Conservation (phyloP, 2,797 vertebrate species). For the Decapterus maruadsi region DNA sequence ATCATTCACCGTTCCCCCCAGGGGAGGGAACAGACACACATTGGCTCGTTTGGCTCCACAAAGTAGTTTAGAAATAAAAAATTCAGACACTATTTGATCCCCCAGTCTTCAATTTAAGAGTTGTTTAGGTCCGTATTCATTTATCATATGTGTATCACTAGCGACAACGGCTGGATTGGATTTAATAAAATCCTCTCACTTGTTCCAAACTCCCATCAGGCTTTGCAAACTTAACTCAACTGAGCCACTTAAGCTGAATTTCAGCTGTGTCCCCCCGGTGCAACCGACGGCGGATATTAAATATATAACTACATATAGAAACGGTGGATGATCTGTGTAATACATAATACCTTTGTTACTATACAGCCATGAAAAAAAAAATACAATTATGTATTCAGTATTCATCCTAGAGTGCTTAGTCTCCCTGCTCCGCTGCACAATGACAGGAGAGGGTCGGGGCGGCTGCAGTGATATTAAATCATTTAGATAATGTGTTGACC, state of each 20-base stretch:
- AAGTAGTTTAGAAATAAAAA: constrained; percentile 10
- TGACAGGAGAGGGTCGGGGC: constrained; percentile 63
- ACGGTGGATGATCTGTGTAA: constrained; percentile 37
- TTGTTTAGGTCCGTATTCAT: neutral
- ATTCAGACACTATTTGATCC: neutral
- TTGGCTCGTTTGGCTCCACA: constrained; percentile 27
- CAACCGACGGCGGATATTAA: neutral
- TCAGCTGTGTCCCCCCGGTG: neutral
- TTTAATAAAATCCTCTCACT: constrained; percentile 1
- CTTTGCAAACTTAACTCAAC: neutral
- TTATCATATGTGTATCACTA: constrained; percentile 7
- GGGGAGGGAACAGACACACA: neutral
- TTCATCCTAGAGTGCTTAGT: constrained; percentile 55
- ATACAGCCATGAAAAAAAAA: constrained; percentile 31
- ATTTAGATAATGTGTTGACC: constrained; percentile 80
- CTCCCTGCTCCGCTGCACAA: constrained; percentile 53
- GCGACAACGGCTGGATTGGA: neutral
- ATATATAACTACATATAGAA: constrained; percentile 1
- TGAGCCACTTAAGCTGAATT: neutral
- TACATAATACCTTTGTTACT: constrained; percentile 37
- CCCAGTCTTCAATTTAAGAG: neutral
- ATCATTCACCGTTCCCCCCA: constrained; percentile 3
- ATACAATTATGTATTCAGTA: constrained; percentile 54
- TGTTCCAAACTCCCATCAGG: constrained; percentile 7
- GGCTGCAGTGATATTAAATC: constrained; percentile 73